Evolutionary conservation across 2,888 invertebrate species (phyloP), one percentile per base, ranked within the genome.

Genomic region (Acrocyrtus sp.): DNA sequence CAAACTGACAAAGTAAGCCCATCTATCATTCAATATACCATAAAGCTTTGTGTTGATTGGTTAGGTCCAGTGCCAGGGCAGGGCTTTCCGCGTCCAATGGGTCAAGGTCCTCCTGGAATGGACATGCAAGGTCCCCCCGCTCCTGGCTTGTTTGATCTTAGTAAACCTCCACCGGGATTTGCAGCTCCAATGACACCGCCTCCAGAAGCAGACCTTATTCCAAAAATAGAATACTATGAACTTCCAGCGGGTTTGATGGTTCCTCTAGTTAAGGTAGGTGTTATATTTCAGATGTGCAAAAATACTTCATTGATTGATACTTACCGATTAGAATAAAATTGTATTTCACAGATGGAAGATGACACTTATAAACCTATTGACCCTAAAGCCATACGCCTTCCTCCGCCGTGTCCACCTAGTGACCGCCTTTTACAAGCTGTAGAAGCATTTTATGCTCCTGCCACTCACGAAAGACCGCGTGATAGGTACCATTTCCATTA

Each of bases 191-290:
- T 81, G 26, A 78, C 81, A 15, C 77, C 78, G 27, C 73, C 77
- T 22, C 77, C 79, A 10, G 79, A 79, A 57, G 77, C 76, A n/a
- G 80, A 80, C 26, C 69, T 78, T 43, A 81, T 81, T 58, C 80
- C 80, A 8, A 74, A 75, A 24, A 67, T 94, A 81, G 96, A 98
- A 57, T 99, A 98, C 85, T 98, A 93, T 84, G 98, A 98, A 84
- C 87, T 98, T 77, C 98, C 99, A 1, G 98, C 98, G 65, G 98
- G 98, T 50, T 88, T 99, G 21, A 98, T 99, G 92, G 96, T 97
- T 68, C 96, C 98, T n/a, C 88, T 98, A 15, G 93, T 99, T 73
- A 93, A 92, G 88, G 91, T 93, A 85, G 84, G 85, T 82, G 54
- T 50, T 24, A 54, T 57, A 3, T 43, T 58, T 39, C 4, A n/a